Percentiles rank a stretch among this genome's conserved stretches.
Conservation (phyloP, 2,888 invertebrate species). For the Orthosia gothica region DNA sequence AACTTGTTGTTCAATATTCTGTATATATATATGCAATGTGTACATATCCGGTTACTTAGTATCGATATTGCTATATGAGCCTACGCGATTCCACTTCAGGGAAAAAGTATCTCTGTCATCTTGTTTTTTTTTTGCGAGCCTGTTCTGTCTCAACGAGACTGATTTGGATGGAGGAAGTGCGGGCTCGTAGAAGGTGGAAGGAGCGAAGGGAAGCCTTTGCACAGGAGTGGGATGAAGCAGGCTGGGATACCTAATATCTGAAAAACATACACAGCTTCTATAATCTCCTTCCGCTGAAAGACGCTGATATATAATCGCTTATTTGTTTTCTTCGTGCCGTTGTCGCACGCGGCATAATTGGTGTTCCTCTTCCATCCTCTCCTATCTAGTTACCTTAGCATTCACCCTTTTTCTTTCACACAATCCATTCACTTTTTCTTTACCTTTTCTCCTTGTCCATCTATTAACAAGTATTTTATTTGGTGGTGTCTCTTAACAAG, state of each 20-base stretch:
- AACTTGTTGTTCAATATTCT: constrained; percentile 2
- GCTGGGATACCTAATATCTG: no score
- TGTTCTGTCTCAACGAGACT: no score
- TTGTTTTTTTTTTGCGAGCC: no score
- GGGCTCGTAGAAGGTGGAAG: no score
- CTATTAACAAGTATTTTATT: neutral
- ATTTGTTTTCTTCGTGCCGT: neutral
- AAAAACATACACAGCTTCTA: no score
- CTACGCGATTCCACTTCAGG: no score
- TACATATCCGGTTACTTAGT: neutral
- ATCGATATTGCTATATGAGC: no score
- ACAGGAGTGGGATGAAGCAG: no score
- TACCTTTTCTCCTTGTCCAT: neutral
- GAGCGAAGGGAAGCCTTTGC: no score
- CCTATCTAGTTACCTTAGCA: neutral
- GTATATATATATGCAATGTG: neutral
- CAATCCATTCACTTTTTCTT: neutral
- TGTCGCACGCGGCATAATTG: neutral
- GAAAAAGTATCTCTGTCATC: no score
- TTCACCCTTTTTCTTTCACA: neutral
- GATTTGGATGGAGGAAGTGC: no score
- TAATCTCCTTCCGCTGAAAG: no score
- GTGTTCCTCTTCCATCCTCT: neutral
- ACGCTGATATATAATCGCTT: neutral
- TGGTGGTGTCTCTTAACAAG: neutral